Percentiles rank a stretch among this genome's conserved stretches.
Conservation (phyloP, 2,113 vertebrate genomes). For the Mastomys natalensis region DNA sequence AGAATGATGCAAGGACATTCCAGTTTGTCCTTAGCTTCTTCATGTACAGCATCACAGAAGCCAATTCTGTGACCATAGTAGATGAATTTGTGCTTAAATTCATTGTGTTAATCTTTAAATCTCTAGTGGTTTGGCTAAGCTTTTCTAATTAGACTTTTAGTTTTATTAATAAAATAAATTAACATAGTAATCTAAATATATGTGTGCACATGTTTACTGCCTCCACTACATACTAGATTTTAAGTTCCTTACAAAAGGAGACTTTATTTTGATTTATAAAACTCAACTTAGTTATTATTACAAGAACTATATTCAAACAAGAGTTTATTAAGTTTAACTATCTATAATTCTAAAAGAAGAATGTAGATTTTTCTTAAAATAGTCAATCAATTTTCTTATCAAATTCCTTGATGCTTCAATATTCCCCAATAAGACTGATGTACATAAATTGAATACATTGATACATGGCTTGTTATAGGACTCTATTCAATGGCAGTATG, state of each 20-base stretch:
- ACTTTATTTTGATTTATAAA: background rate
- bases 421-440: slow-evolving; percentile 32
- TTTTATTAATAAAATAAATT: background rate
- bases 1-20: background rate
- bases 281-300: slow-evolving; percentile 4
- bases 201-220: background rate
- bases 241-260: background rate
- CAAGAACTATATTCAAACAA: slow-evolving; percentile 15
- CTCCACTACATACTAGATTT: background rate
- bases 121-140: background rate
- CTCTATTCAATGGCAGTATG: background rate
- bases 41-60: background rate
- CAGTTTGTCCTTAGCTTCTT: background rate
- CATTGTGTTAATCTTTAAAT: background rate
- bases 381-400: slow-evolving; percentile 12
- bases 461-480: background rate
- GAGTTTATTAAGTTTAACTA: slow-evolving; percentile 39
- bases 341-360: slow-evolving; percentile 3
- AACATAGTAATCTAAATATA: background rate
- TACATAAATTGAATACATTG: slow-evolving; percentile 10
- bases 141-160: background rate
- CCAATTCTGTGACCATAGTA: background rate
- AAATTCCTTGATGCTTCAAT: slow-evolving; percentile 15
- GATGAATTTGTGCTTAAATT: background rate
- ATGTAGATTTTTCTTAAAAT: slow-evolving; percentile 47